phyloP scores from a whole-genome alignment of 2,888 invertebrate genomes.

The Metellina segmentata region DNA sequence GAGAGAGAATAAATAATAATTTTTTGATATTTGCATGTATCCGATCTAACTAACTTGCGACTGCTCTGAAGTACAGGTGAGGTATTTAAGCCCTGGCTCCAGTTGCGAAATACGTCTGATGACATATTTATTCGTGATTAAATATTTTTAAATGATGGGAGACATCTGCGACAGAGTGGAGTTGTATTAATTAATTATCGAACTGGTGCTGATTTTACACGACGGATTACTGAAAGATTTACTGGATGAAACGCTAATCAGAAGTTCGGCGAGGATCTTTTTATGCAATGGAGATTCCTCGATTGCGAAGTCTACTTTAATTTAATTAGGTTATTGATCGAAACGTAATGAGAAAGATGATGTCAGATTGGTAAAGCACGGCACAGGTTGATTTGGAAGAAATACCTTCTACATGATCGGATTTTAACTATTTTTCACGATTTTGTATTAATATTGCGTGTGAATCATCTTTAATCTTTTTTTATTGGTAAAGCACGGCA shows the following conservation, averaged over 20 bases:
- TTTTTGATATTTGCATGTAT: neutral
- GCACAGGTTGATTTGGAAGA: too few species aligned
- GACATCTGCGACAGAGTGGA: constrained; percentile 46
- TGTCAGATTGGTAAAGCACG: too few species aligned
- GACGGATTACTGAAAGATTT: constrained; percentile 36
- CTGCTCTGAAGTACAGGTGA: neutral
- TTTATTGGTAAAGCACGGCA: too few species aligned
- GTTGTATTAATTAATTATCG: constrained; percentile 44
- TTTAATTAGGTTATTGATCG: too few species aligned
- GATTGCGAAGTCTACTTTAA: too few species aligned
- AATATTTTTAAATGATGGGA: constrained; percentile 43
- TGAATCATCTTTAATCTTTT: too few species aligned
- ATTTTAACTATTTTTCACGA: too few species aligned
- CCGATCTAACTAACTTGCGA: neutral
- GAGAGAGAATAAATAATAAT: neutral
- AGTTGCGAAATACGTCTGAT: neutral
- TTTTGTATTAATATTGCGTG: too few species aligned
- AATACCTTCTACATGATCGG: too few species aligned
- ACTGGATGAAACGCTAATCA: constrained; percentile 23
- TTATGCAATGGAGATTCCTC: too few species aligned
- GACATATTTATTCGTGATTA: constrained; percentile 28
- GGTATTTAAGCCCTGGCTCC: neutral
- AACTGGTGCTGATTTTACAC: constrained; percentile 6
- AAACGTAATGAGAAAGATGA: too few species aligned
- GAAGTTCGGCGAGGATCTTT: neutral